These are phyloP conservation scores for Ispidina picta DNA, from an alignment of 2,797 vertebrate species.

Conservation along the genomic window DNA sequence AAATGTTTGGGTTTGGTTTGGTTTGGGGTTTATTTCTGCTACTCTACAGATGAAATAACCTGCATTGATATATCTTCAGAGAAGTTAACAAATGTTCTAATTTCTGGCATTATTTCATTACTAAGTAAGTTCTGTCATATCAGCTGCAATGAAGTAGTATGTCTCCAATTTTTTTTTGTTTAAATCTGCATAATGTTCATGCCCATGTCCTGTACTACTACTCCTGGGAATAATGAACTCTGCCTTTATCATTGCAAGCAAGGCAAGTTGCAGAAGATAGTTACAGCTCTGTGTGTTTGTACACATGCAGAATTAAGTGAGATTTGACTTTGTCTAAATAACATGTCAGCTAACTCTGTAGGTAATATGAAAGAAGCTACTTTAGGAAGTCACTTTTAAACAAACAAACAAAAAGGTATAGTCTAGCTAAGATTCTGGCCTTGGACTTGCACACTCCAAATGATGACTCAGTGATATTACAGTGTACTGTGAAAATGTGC, in stretches of 20 bases:
- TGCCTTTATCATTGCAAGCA: not conserved
- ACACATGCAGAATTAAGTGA: not conserved
- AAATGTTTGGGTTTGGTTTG: not conserved
- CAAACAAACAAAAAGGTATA: not conserved
- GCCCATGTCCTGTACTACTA: not conserved
- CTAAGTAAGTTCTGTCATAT: not conserved
- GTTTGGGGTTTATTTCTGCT: not conserved
- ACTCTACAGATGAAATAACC: not conserved
- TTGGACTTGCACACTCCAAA: not conserved
- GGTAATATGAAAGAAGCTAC: not conserved
- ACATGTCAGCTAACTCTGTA: not conserved
- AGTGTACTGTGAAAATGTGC: not conserved
- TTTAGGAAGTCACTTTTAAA: not conserved
- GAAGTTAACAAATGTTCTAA: not conserved
- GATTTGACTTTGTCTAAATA: not conserved
- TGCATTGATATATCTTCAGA: not conserved
- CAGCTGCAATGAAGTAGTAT: not conserved
- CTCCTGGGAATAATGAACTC: not conserved
- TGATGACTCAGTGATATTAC: not conserved
- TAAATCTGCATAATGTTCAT: not conserved
- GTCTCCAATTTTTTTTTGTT: not conserved
- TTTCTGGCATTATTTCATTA: not conserved
- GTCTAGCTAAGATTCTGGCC: not conserved
- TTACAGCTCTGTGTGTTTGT: not conserved
- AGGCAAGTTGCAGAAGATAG: not conserved